Evolutionary conservation across 2,113 vertebrate species (phyloP).

Genomic region (Pangasianodon gigas): DNA sequence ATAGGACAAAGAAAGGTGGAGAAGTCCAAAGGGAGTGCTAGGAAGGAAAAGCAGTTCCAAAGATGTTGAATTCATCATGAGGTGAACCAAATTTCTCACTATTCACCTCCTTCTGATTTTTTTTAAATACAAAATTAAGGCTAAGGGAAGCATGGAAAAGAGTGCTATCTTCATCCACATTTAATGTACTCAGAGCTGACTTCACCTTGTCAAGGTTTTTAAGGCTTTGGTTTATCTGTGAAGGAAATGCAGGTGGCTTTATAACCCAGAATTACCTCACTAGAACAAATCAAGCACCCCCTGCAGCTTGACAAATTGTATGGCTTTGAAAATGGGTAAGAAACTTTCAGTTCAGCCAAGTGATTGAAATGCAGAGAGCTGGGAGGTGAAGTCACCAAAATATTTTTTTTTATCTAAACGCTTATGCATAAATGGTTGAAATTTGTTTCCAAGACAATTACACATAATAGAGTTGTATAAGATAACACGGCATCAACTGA

Average conservation of each 20-base stretch:
- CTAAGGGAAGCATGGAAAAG: neutral
- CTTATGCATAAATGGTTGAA: neutral
- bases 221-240: slow-evolving; percentile 1
- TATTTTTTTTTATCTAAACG: neutral
- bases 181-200: neutral
- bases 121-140: neutral
- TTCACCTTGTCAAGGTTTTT: neutral
- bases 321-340: slow-evolving; percentile 21
- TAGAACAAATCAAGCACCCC: slow-evolving; percentile 42
- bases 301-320: slow-evolving; percentile 22
- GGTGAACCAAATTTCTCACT: slow-evolving; percentile 32
- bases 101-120: slow-evolving; percentile 31
- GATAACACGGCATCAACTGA: neutral
- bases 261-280: slow-evolving; percentile 38
- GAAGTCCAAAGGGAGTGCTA: slow-evolving; percentile 33
- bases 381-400: neutral
- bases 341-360: slow-evolving; percentile 1
- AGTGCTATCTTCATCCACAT: neutral
- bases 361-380: slow-evolving; percentile 9
- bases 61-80: slow-evolving; percentile 46
- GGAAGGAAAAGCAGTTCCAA: neutral
- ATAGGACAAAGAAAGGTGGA: neutral
- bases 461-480: neutral
- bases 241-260: slow-evolving; percentile 37
- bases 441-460: neutral